phyloP scores from a whole-genome alignment of 2,113 vertebrate genomes.

The Galbula dea region DNA sequence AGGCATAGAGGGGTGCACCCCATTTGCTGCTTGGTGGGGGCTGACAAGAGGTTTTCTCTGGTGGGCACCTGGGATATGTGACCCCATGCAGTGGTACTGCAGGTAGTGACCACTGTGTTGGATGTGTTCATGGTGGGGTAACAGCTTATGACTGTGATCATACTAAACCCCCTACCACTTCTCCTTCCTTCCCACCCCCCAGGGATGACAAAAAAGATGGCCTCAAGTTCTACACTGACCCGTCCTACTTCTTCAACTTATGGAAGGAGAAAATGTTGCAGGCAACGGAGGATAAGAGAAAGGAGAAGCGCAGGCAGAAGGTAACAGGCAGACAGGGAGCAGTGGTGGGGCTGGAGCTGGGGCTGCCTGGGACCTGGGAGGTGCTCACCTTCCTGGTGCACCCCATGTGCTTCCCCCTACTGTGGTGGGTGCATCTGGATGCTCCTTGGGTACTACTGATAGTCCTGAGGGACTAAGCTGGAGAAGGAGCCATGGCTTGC shows the following conservation, averaged over 20 bases:
- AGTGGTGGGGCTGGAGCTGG: background rate
- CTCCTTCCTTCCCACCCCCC: background rate
- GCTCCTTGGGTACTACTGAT: accelerated
- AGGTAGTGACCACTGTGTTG: background rate
- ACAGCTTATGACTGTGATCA: accelerated
- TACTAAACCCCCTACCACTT: background rate
- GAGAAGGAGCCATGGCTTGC: background rate
- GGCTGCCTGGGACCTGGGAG: accelerated
- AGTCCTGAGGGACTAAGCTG: accelerated
- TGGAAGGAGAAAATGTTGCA: conserved; percentile 97
- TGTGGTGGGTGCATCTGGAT: background rate
- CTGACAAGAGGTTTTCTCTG: background rate
- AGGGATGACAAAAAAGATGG: conserved; percentile 93
- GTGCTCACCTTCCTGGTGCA: background rate
- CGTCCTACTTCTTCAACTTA: conserved; percentile 92
- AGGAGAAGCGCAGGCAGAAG: conserved; percentile 92
- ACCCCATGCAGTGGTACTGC: background rate
- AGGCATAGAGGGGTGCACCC: accelerated
- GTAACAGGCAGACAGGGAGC: conserved; percentile 9
- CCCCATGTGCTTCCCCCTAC: accelerated
- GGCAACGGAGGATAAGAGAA: conserved; percentile 91
- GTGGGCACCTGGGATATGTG: background rate
- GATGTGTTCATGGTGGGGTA: background rate
- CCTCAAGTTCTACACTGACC: conserved; percentile 91
- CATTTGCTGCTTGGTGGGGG: background rate